phyloP scores from a whole-genome alignment of 2,888 invertebrate genomes.

The Metacarcinus magister region DNA sequence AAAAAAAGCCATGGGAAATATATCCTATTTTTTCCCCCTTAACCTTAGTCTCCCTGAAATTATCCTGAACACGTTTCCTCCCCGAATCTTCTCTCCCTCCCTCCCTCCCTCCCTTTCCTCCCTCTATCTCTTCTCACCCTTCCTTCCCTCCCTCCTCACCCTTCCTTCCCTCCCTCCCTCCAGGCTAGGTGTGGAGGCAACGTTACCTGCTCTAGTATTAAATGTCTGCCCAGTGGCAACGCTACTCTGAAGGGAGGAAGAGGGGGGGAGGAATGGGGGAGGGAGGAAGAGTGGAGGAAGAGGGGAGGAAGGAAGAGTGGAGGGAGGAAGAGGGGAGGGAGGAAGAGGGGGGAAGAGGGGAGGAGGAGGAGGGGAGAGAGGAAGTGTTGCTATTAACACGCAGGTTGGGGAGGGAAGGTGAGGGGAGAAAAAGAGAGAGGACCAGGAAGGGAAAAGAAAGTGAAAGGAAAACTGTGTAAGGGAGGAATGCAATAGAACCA shows the following conservation, averaged over 20 bases:
- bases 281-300: background rate
- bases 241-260: background rate
- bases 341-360: background rate
- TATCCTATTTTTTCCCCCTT: background rate
- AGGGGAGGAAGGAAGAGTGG: background rate
- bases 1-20: background rate
- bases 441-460: background rate
- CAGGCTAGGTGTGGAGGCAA: background rate
- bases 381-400: background rate
- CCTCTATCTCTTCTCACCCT: background rate
- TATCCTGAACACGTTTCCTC: background rate
- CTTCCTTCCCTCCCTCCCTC: background rate
- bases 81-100: background rate
- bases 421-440: background rate
- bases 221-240: background rate
- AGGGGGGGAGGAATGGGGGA: background rate
- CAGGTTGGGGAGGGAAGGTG: background rate
- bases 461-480: background rate
- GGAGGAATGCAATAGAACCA: background rate
- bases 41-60: background rate
- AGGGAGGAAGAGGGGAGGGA: background rate
- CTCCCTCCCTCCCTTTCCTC: background rate
- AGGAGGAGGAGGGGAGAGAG: background rate
- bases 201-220: background rate
- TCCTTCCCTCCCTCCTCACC: background rate